Evolutionary conservation across 2,797 vertebrate species (phyloP), one percentile per base, ranked within the genome.

Genomic region (Platalea minor): DNA sequence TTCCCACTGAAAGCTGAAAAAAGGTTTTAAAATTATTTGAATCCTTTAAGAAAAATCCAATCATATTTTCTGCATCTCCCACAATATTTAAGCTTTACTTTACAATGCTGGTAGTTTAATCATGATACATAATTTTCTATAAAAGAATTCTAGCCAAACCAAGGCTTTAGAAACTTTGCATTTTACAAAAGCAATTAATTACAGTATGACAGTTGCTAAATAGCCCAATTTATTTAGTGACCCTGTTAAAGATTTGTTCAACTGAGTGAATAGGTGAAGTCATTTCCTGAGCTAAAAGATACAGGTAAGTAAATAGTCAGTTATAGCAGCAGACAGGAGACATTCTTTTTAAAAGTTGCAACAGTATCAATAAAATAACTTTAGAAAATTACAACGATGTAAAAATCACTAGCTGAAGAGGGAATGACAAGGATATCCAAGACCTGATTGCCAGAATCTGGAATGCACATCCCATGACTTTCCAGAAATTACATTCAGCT

Each of bases 231-330:
- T 95, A 94, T 91, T 97, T 95, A 96, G 85, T 89, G 95, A 97
- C 97, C 97, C 97, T 98, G 97, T 98, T 97, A 87, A 93, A 97
- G 93, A 96, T 92, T 93, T 96, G 89, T 96, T 97, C 93, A 95
- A 51, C 85, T 96, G 95, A 96, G 96, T 50, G 88, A 97, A 96
- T 72, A 97, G 96, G 95, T 96, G 97, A 97, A 96, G 97, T 97
- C 89, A 96, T 97, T 98, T 98, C 98, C 98, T 98, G 98, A 98
- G 98, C 97, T 97, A 97, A 97, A 98, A 98, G 95, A 98, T 98
- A 98, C 96, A 97, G 94, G 92, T 97, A 97, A 97, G 95, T 96
- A 97, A 97, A 96, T 97, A 96, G 96, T 97, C 97, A 97, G 94
- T 95, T 90, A 94, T 97, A 98, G 98, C 98, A 98, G 98, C 98